These are phyloP conservation scores for Neomonachus schauinslandi DNA, from an alignment of 2,113 vertebrate species.

Conservation along the genomic window DNA sequence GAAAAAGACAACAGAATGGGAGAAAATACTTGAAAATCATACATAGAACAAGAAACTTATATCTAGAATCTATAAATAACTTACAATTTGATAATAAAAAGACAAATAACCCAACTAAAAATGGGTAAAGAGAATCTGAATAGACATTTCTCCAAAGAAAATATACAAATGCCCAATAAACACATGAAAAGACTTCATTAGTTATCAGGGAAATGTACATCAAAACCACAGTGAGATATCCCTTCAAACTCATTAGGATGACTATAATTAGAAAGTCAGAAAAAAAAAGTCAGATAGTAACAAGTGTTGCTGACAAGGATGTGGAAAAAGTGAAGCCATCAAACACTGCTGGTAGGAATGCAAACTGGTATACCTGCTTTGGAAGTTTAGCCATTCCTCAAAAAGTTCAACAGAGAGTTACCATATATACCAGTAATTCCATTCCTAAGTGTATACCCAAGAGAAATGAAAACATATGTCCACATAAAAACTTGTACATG, in stretches of 20 bases:
- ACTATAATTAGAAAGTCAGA: background rate
- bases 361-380: background rate
- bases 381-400: background rate
- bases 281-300: background rate
- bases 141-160: too few species aligned
- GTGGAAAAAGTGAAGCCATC: background rate
- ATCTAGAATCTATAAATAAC: background rate
- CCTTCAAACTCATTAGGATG: background rate
- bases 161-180: too few species aligned
- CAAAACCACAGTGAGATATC: background rate
- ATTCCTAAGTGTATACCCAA: background rate
- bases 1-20: background rate
- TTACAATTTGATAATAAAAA: background rate
- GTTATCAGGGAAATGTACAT: background rate
- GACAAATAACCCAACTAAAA: too few species aligned
- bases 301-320: background rate
- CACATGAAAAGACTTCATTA: background rate
- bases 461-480: too few species aligned
- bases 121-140: too few species aligned
- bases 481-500: too few species aligned
- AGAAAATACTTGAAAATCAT: background rate
- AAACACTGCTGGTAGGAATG: background rate
- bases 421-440: background rate
- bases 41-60: background rate
- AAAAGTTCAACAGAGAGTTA: background rate